Base-by-base conservation (phyloP, 2,888 invertebrate genomes). In the Brachypterus glaber region DNA sequence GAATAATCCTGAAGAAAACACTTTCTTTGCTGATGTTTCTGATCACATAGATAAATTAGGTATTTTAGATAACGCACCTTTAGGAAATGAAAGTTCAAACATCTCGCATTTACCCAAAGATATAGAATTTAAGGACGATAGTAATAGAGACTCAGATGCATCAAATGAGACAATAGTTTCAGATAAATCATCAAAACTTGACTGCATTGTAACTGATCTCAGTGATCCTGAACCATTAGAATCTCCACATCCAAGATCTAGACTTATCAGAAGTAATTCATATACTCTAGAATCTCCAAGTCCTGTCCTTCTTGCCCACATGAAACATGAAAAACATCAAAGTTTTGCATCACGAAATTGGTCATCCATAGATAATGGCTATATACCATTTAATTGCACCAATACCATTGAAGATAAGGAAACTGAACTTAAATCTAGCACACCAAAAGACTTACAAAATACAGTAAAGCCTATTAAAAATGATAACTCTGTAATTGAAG, bases 271-370 rank as follows among this genome's bases (percentile, higher is more conserved):
- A 34, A 82, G 83, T 53, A 77, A 81, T 43, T 89, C 89, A 0
- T 89, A 88, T 54, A 82, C 83, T 1, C 62, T 89, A 31, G 77
- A 86, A 0, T 69, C 74, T 14, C 88, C 89, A 0, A 85, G 88
- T 54, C 83, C 84, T 1, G 76, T 78, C 44, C 69, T 89, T 5
- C 56, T 81, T 15, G 79, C 79, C 7, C 76, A 77, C 52, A 64
- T 79, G 31, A 70, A 76, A 57, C 12, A 21, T 15, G 16, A 16
- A 16, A 32, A 17, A 33, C 30, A 33, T 33, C 34, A 33, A 17
- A 37, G 30, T 26, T 18, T 30, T 9, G 8, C 36, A 16, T 32
- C 41, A 11, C 38, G 34, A 37, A 43, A 40, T 21, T 46, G 48
- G 46, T 36, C 45, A 31, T 51, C 50, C 13, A 25, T 43, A 33